Percentiles rank a stretch among this genome's conserved stretches.
Evolutionary conservation across 37 sponge, comb jelly and placozoan species (phyloP).

Genomic region (Ephydatia muelleri): DNA sequence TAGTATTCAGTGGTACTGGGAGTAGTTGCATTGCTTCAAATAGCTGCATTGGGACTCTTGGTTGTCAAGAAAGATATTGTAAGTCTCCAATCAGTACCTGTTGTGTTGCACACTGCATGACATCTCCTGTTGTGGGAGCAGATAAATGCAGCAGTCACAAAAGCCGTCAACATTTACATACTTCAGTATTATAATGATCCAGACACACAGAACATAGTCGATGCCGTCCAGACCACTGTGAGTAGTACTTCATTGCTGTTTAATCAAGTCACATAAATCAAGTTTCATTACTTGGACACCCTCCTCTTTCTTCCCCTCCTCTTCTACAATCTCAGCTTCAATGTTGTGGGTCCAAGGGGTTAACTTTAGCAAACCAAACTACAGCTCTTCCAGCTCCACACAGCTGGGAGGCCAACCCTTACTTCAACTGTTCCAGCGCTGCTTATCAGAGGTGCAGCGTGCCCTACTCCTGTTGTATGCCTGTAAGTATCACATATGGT

Average conservation of each 20-base stretch:
- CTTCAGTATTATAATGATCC: conserved; percentile 48
- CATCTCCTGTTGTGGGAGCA: too few species aligned
- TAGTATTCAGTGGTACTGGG: conserved; percentile 68
- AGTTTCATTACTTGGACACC: too few species aligned
- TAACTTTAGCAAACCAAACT: too few species aligned
- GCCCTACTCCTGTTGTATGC: conserved; percentile 86
- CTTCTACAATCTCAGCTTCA: neutral
- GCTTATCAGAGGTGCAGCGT: conserved; percentile 86
- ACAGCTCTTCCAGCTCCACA: neutral
- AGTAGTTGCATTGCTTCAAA: conserved; percentile 20
- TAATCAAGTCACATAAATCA: too few species aligned
- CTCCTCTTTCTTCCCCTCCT: neutral
- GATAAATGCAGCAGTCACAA: neutral
- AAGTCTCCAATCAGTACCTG: too few species aligned
- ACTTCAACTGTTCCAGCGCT: conserved; percentile 84
- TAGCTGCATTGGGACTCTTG: neutral
- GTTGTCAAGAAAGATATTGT: neutral
- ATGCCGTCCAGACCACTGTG: conserved; percentile 43
- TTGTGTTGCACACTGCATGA: too few species aligned
- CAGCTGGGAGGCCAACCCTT: conserved; percentile 82
- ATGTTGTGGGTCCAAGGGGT: neutral
- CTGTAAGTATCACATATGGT: conserved; percentile 33
- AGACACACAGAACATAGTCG: conserved; percentile 59
- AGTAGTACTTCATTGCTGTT: neutral
- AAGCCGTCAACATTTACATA: conserved; percentile 3